A percentile compares a stretch with the other conserved stretches of the same genome.
These are phyloP conservation scores for Catharus fuscescens DNA, from an alignment of 2,113 vertebrate species.

Conservation along the genomic window DNA sequence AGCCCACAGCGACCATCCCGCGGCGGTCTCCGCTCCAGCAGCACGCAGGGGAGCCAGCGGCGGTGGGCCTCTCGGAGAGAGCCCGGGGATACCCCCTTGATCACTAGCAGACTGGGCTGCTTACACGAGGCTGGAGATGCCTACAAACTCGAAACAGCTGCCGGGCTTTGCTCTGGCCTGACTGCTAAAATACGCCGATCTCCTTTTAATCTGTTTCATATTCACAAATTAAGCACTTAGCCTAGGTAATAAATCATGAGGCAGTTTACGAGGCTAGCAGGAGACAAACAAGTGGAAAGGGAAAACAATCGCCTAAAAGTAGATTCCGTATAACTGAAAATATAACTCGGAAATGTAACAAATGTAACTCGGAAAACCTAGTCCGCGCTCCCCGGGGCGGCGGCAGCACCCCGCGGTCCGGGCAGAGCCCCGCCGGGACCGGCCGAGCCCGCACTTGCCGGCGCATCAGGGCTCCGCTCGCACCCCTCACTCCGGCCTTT, in stretches of 20 bases:
- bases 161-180: conserved; percentile 76
- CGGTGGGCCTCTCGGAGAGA: conserved; percentile 17
- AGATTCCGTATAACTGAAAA: neutral
- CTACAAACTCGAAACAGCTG: conserved; percentile 84
- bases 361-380: neutral
- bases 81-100: conserved; percentile 41
- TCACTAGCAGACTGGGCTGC: conserved; percentile 62
- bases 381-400: neutral
- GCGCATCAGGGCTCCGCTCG: neutral
- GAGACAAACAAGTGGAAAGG: conserved; percentile 80
- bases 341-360: neutral
- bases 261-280: conserved; percentile 79
- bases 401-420: neutral
- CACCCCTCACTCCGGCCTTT: conserved; percentile 24
- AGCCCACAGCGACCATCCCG: neutral
- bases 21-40: neutral
- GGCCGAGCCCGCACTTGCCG: neutral
- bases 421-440: neutral
- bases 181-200: conserved; percentile 81
- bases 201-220: conserved; percentile 85
- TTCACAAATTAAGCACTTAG: conserved; percentile 86
- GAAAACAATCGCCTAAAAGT: conserved; percentile 67
- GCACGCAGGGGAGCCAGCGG: neutral
- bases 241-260: conserved; percentile 82
- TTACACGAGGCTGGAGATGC: conserved; percentile 73